Conservation (phyloP, 2,113 vertebrate species). For the Cryptotis parvus region DNA sequence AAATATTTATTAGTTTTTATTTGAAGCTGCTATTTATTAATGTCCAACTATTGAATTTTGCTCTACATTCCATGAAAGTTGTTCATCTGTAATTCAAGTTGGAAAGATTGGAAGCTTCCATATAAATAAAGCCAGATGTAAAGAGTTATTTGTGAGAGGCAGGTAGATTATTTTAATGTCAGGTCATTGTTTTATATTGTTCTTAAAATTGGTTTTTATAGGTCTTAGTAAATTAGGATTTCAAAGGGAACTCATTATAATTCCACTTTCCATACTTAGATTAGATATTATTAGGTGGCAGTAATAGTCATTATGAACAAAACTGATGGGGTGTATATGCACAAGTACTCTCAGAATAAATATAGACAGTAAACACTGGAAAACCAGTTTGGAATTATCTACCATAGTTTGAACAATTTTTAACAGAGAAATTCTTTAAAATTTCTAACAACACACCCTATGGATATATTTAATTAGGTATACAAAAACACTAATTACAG, state of each 20-base stretch:
- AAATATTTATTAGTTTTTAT: constrained; percentile 29
- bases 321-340: not conserved
- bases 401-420: constrained; percentile 11
- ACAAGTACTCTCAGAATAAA: not conserved
- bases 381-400: not conserved
- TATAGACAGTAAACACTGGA: constrained; percentile 8
- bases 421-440: constrained; percentile 33
- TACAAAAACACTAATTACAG: constrained; percentile 4
- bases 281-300: constrained; percentile 24
- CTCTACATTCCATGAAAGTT: constrained; percentile 14
- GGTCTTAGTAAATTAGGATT: constrained; percentile 9
- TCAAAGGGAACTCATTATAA: constrained; percentile 12
- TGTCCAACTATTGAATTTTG: constrained; percentile 47
- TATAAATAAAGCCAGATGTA: constrained; percentile 19
- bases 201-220: constrained; percentile 7
- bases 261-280: constrained; percentile 13
- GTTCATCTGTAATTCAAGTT: constrained; percentile 17
- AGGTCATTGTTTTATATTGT: constrained; percentile 38
- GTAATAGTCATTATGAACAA: not conserved
- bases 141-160: constrained; percentile 30
- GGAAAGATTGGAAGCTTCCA: not conserved
- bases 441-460: not conserved
- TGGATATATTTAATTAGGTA: constrained; percentile 15
- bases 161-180: not conserved
- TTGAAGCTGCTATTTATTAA: no score